phyloP scores from a whole-genome alignment of 2,113 vertebrate genomes.

The Sterrhoptilus dennistouni region DNA sequence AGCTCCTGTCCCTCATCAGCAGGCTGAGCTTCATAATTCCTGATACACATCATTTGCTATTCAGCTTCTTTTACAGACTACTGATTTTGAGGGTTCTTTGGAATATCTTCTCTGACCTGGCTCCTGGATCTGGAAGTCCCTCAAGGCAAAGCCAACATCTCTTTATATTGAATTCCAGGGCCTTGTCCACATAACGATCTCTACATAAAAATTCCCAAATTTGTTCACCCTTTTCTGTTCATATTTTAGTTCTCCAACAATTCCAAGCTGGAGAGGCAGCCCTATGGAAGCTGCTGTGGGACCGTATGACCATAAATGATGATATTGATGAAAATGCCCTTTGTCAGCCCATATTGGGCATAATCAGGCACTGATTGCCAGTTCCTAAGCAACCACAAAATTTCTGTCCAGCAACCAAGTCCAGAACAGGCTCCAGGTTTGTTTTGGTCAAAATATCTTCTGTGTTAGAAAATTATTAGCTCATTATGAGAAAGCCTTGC shows the following conservation, averaged over 20 bases:
- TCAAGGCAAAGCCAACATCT: not conserved
- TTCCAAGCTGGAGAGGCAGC: not conserved
- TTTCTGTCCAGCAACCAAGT: not conserved
- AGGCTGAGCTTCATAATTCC: not conserved
- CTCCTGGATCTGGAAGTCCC: not conserved
- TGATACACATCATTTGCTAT: not conserved
- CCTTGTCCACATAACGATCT: accelerated
- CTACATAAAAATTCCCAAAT: not conserved
- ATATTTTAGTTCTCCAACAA: not conserved
- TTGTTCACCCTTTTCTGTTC: not conserved
- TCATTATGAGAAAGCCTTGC: not conserved
- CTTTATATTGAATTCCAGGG: not conserved
- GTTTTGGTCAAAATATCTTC: not conserved
- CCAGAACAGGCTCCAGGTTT: not conserved
- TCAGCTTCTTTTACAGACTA: not conserved
- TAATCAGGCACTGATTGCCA: not conserved
- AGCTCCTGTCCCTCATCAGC: not conserved
- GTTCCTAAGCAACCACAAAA: constrained; percentile 63
- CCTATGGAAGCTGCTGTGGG: not conserved
- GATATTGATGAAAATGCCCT: not conserved
- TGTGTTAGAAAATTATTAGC: not conserved
- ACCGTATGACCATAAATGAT: accelerated
- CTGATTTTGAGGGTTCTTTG: not conserved
- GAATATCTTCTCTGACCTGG: not conserved
- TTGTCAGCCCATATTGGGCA: not conserved